Evolutionary conservation across 2,113 vertebrate species (phyloP).

Genomic region (Thamnophis sirtalis): DNA sequence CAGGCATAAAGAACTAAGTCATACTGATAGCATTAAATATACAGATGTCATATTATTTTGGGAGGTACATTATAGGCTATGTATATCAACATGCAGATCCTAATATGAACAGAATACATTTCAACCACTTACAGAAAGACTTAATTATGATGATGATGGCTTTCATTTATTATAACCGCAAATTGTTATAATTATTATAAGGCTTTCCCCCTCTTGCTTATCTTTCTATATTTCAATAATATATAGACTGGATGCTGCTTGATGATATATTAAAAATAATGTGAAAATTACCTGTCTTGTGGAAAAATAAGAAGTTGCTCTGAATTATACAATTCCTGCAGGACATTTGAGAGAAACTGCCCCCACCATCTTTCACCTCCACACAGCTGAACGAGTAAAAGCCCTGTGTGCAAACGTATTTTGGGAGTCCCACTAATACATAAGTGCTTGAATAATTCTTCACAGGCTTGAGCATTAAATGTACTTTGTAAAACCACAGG

Average conservation of each 20-base stretch:
- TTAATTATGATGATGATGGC: background rate
- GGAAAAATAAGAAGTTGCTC: conserved; percentile 98
- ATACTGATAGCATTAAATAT: background rate
- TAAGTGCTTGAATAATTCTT: conserved; percentile 97
- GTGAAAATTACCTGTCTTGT: conserved; percentile 84
- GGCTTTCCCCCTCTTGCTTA: background rate
- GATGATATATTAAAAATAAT: background rate
- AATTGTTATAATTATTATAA: background rate
- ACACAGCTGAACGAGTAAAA: conserved; percentile 93
- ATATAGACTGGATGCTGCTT: background rate
- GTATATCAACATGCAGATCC: background rate
- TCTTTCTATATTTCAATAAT: background rate
- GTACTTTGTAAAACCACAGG: conserved; percentile 93
- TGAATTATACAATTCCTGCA: conserved; percentile 98
- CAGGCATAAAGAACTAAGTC: background rate
- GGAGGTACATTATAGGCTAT: background rate
- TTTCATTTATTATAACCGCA: background rate
- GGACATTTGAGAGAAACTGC: conserved; percentile 95
- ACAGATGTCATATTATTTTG: background rate
- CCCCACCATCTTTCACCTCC: conserved; percentile 98
- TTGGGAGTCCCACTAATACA: conserved; percentile 98
- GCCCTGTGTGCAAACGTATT: conserved; percentile 91
- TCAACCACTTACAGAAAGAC: background rate
- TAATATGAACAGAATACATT: background rate
- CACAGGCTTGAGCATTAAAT: conserved; percentile 94